Evolutionary conservation across 2,113 vertebrate species (phyloP), one percentile per base, ranked within the genome.

Genomic region (Ctenodactylus gundi): DNA sequence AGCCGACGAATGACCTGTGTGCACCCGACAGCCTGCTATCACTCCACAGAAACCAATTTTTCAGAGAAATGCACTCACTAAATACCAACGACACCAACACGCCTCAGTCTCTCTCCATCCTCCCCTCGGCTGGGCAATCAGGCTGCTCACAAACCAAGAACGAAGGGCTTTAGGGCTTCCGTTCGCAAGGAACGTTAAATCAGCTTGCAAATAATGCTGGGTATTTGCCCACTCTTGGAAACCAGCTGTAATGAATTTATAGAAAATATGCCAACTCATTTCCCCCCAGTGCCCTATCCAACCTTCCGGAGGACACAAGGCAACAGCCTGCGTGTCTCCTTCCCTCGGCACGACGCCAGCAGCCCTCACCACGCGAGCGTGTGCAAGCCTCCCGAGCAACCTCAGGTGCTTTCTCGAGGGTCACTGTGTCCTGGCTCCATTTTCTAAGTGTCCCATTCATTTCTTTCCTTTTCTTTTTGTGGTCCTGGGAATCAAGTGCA

Each of bases 371-470:
- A n/a, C n/a, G n/a, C n/a, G n/a, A n/a, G n/a, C n/a, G n/a, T n/a
- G n/a, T n/a, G n/a, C n/a, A n/a, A n/a, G n/a, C n/a, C n/a, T n/a
- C n/a, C n/a, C n/a, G 27, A 84, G 65, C 51, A 49, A 81, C 7
- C 1, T 18, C 78, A 57, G 46, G 6, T 25, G 46, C 10, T 44
- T 65, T 75, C 39, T 86, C 18, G 2, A 53, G n/a, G n/a, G n/a
- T n/a, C 72, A 73, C 85, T 90, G 92, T 83, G 80, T 60, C 78
- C 9, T 36, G 76, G 29, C 55, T 76, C 72, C 92, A 62, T 95
- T 97, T 96, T 90, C 91, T 62, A 98, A 97, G 85, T 25, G 15
- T 92, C 96, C 93, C 0, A 46, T 95, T 82, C n/a, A n/a, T n/a
- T n/a, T n/a, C n/a, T n/a, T n/a, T n/a, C n/a, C n/a, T n/a, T n/a